Evolutionary conservation across 1,140 invertebrate genomes (phyloP), one percentile per base, ranked within the genome.

Genomic region (Phocides pigmalion): DNA sequence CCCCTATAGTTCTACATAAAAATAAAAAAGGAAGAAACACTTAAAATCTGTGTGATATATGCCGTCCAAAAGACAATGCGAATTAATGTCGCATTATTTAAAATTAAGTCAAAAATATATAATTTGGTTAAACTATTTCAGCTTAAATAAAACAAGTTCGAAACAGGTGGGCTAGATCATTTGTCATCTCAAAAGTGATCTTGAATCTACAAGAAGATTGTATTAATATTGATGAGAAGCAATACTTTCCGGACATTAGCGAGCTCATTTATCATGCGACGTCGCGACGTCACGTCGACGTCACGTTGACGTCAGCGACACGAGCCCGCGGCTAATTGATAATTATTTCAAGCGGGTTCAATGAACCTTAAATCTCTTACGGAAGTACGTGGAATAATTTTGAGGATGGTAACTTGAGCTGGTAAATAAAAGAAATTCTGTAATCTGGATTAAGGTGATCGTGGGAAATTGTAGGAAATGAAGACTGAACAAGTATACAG

Each of bases 181-280:
- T 58, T 4, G 39, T 42, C 50, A 49, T 20, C 46, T 32, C 15
- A 49, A 49, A 63, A 59, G 15, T 41, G 47, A 58, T 59, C 5
- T 22, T 39, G 12, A 58, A 41, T 47, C 37, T 47, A 66, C 54
- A 62, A 47, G 50, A 37, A 59, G 17, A 22, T 53, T 64, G 16
- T 47, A 46, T 51, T 25, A 62, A 59, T 58, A 44, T 42, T 53
- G 49, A 62, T 46, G 54, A 25, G 49, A 54, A 22, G 63, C 56
- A 64, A 68, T 64, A 64, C 66, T 59, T 61, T 42, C 44, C 17
- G 62, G 37, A 35, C 56, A 64, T 59, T 67, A 50, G 51, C 50
- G 12, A 15, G 59, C 56, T 79, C 70, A 72, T 79, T 76, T 70
- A 76, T 75, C 77, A 71, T 64, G 58, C 58, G 67, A 59, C 63